Conservation (phyloP, 64 coral and sea anemone species). For the Montipora capricornis region DNA sequence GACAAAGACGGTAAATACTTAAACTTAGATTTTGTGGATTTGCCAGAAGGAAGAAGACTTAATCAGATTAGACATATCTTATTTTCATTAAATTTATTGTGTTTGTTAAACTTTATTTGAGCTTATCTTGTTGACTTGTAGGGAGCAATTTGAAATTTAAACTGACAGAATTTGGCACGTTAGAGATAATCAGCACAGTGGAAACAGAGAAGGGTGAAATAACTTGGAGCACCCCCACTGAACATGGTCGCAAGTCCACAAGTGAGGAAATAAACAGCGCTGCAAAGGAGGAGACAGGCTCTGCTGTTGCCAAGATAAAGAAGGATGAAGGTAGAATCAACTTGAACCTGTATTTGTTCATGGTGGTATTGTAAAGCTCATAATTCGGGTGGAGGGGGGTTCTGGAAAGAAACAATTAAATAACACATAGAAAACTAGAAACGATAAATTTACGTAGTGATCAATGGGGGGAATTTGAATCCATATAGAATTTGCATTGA, state of each 20-base stretch:
- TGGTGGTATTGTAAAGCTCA: too few relatives aligned
- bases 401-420: too few relatives aligned
- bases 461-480: too few relatives aligned
- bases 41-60: too few relatives aligned
- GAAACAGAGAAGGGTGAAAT: constrained; percentile 93
- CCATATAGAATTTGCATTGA: too few relatives aligned
- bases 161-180: constrained; percentile 96
- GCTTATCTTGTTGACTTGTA: neutral
- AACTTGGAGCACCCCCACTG: constrained; percentile 82
- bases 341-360: too few relatives aligned
- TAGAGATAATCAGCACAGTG: constrained; percentile 97
- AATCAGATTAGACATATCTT: neutral
- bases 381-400: too few relatives aligned
- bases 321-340: constrained; percentile 15
- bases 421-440: too few relatives aligned
- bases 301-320: neutral
- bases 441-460: too few relatives aligned
- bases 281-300: neutral
- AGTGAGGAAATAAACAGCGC: neutral
- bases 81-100: neutral
- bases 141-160: constrained; percentile 98
- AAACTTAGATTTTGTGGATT: too few relatives aligned
- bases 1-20: too few relatives aligned
- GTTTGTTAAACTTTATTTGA: neutral
- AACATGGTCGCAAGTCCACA: constrained; percentile 40